phyloP scores from a whole-genome alignment of 2,888 invertebrate species.

The Boloria euphrosyne region DNA sequence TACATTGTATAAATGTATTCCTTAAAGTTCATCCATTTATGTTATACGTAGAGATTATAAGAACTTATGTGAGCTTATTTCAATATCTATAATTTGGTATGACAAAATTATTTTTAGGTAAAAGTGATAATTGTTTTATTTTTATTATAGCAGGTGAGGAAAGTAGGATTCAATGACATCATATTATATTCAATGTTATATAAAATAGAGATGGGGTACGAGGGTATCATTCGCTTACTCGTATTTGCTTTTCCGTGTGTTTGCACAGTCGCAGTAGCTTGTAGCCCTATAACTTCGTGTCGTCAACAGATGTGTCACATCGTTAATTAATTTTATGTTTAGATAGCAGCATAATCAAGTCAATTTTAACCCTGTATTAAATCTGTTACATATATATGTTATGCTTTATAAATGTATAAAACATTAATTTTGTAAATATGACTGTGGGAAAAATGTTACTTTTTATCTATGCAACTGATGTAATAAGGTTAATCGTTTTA shows the following conservation, averaged over 20 bases:
- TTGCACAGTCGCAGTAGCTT: conserved; percentile 48
- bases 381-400: neutral
- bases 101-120: no score
- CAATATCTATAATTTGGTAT: no score
- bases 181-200: conserved; percentile 2
- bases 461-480: neutral
- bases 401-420: neutral
- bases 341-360: conserved; percentile 24
- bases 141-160: neutral
- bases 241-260: conserved; percentile 60
- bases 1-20: neutral
- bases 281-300: conserved; percentile 34
- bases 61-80: no score
- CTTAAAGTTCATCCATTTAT: neutral
- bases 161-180: conserved; percentile 10
- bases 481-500: neutral
- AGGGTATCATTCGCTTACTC: conserved; percentile 63
- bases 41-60: neutral
- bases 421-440: neutral
- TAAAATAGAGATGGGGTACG: conserved; percentile 46
- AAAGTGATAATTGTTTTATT: no score
- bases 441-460: neutral
- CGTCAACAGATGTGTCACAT: conserved; percentile 44
- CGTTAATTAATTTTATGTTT: conserved; percentile 41
- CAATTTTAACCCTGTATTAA: conserved; percentile 14